Base-by-base conservation (phyloP, 2,888 invertebrate species). In the Diaperis boleti region DNA sequence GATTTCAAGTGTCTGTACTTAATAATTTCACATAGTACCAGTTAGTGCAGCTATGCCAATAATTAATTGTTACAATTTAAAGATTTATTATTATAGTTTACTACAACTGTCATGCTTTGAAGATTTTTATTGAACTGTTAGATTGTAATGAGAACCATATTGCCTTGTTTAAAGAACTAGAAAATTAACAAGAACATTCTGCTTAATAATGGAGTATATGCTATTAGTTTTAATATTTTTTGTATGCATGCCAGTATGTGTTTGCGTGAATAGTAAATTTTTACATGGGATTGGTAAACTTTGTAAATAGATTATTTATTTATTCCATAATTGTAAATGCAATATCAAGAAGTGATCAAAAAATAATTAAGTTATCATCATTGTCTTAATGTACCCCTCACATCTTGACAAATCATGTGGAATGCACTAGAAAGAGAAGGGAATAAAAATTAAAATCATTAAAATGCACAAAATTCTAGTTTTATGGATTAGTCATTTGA, bases 281-380 rank as follows among this genome's bases (percentile, higher is more conserved):
- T 54, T 72, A 70, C 65, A 66, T 69, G 72, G 74, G 71, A 69
- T 66, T 69, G 69, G 74, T 70, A 66, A 69, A 66, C 64, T 70
- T 67, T 75, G 71, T 70, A 72, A 66, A 74, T 74, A 74, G 64
- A 69, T 71, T 72, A 74, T 74, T 74, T 75, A 75, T 75, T 75
- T 74, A 72, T 74, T 74, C 72, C 69, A 72, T 65, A 70, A 70
- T 17, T 63, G 52, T 63, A 71, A 45, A 52, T 60, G 50, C 65
- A 65, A 65, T 61, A 65, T 52, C 45, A 54, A 63, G n/a, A 33
- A 59, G 33, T 62, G 44, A 42, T 45, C 47, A 52, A 33, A 15
- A 50, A 50, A 52, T 17, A 15, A 50, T 29, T 5, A 13, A 45
- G 45, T 45, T 29, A 26, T 45, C 29, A 45, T 29, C 20, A 45